Evolutionary conservation across 2,113 vertebrate genomes (phyloP), one percentile per base, ranked within the genome.

Genomic region (Rhombomys opimus): DNA sequence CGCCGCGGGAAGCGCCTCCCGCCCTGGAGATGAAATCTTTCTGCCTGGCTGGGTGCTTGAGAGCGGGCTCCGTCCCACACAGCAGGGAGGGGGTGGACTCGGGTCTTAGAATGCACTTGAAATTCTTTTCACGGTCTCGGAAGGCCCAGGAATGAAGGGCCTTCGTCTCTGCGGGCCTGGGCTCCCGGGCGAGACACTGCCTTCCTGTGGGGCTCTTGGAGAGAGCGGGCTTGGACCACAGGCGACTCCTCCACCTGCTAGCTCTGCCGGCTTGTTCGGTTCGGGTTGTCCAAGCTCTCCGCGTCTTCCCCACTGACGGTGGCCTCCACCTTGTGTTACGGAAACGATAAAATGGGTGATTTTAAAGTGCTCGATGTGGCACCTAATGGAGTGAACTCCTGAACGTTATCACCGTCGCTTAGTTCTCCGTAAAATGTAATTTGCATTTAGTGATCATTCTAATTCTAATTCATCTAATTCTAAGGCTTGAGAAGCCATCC

Each of bases 1-100:
- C 98, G 95, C 98, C 98, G 98, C 97, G 98, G 98, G 98, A 98
- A 98, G 98, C 92, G 38, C 95, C 97, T 98, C 97, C 97, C 97
- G 97, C 97, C 91, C 97, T 32, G 63, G 95, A 98, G 98, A 98
- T 97, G 95, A 98, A 98, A 97, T 97, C 98, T 98, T 98, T 94
- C 95, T 97, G 85, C 93, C 89, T 92, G 86, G 76, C 96, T 98
- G 96, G 96, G 96, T 95, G 97, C 98, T 97, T 97, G 97, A 97
- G 98, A 98, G 97, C 95, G 77, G 14, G 97, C 96, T 98, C 98
- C 73, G 90, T 93, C 88, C 86, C 96, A 20, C 89, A 68, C 63
- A 87, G 23, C 25, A 76, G 95, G 92, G 96, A 6, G 67, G 98
- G 96, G 92, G 95, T 94, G 96, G 97, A 96, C 25, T 23, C 81